Evolutionary conservation across 2,888 invertebrate genomes (phyloP), one percentile per base, ranked within the genome.

Genomic region (Scelioninae gen. 1): DNA sequence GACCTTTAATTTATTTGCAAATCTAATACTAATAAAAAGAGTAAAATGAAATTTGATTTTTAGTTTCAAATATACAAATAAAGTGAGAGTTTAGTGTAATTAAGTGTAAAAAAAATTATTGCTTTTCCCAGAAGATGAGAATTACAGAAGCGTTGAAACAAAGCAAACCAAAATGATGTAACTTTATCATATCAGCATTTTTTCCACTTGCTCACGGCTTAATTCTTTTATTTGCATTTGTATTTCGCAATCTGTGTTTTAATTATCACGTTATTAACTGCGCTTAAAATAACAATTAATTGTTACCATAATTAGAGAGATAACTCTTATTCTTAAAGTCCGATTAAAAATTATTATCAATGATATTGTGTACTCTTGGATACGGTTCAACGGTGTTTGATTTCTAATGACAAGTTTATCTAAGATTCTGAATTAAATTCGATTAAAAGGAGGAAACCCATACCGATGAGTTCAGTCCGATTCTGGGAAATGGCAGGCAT

Each of bases 391-490:
- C 4, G 23, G 4, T 4, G 23, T 4, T 23, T 23, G 23, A 23
- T 23, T 23, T 23, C 1, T 23, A 4, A 23, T 23, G 23, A 23
- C 23, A 23, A 23, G 23, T 23, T 2, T 23, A 23, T 2, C 23
- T 23, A 4, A 23, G 23, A 23, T 23, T 23, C 23, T 23, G 5
- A 56, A 38, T 56, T 0, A 15, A 56, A 60, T 53, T 45, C 4
- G 5, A 49, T 31, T 53, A 5, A 34, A 53, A 80, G 80, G 60
- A 75, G 45, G 78, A 78, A 5, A 31, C 10, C 31, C 40, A 63
- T 32, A 74, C 90, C 6, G 92, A 93, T 6, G 93, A 93, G 84
- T 92, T 89, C 15, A 92, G 91, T 66, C 93, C 93, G n/a, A 93
- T 93, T 86, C 84, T 93, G 38, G 87, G 89, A 8, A 86, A 86